Evolutionary conservation across 2,888 invertebrate genomes (phyloP).

Genomic region (Ophioninae sp.): DNA sequence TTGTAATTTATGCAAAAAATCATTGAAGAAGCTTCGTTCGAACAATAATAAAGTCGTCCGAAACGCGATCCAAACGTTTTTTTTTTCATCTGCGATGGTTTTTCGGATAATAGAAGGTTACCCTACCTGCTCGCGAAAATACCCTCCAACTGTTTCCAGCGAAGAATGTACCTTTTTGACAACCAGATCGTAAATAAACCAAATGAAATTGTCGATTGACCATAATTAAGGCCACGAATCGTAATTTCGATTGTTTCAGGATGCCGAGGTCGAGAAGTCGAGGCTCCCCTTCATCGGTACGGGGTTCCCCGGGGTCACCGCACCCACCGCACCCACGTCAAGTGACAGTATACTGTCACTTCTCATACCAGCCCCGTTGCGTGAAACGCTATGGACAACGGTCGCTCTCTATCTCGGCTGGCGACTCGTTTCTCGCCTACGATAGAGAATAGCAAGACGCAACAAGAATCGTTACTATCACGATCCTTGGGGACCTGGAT

Average conservation of each 20-base stretch:
- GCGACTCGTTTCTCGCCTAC: slow-evolving; percentile 79
- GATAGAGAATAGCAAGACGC: slow-evolving; percentile 72
- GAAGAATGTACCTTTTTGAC: no score
- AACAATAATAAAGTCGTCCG: no score
- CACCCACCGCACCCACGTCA: slow-evolving; percentile 69
- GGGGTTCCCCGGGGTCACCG: slow-evolving; percentile 67
- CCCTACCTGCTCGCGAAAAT: no score
- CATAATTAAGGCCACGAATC: slow-evolving; percentile 15
- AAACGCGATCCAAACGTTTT: no score
- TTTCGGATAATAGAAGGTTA: no score
- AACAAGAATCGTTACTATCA: slow-evolving; percentile 55
- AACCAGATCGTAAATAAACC: no score
- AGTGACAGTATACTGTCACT: slow-evolving; percentile 77
- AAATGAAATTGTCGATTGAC: background rate
- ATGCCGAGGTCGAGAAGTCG: slow-evolving; percentile 77
- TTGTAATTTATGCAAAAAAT: no score
- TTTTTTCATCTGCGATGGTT: no score
- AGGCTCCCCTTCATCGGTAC: slow-evolving; percentile 76
- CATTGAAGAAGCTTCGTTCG: no score
- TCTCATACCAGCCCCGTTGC: slow-evolving; percentile 78
- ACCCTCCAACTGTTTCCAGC: no score
- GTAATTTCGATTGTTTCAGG: slow-evolving; percentile 73
- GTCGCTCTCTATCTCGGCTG: slow-evolving; percentile 79
- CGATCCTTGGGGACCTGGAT: slow-evolving; percentile 59
- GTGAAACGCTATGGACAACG: slow-evolving; percentile 80